Percentiles rank a stretch among this genome's conserved stretches.
phyloP scores from a whole-genome alignment of 2,888 invertebrate genomes.

The Noctua fimbriata region DNA sequence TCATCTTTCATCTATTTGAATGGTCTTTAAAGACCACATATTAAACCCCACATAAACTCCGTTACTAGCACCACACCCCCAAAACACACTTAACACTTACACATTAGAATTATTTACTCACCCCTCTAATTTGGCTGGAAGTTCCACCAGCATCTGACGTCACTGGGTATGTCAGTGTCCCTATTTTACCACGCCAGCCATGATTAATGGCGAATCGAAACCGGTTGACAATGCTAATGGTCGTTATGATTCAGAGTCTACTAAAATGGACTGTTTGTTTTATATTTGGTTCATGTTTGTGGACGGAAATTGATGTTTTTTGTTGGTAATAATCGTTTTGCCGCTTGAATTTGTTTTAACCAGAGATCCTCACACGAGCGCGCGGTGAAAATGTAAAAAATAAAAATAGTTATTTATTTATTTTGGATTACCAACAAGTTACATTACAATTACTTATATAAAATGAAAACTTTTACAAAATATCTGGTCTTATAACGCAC shows the following conservation, averaged over 20 bases:
- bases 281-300: slow-evolving; percentile 19
- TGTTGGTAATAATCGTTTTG: neutral
- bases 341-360: neutral
- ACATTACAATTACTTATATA: too few species aligned
- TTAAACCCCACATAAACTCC: neutral
- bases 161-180: slow-evolving; percentile 49
- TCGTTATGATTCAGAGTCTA: slow-evolving; percentile 43
- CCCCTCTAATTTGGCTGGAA: slow-evolving; percentile 50
- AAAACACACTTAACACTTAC: slow-evolving; percentile 45
- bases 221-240: slow-evolving; percentile 53
- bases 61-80: neutral
- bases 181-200: slow-evolving; percentile 51
- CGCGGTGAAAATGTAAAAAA: too few species aligned
- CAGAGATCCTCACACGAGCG: too few species aligned
- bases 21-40: neutral
- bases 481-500: too few species aligned
- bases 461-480: too few species aligned
- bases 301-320: neutral
- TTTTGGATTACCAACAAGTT: too few species aligned
- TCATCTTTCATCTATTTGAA: neutral
- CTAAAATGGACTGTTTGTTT: slow-evolving; percentile 32
- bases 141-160: slow-evolving; percentile 55
- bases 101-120: slow-evolving; percentile 52
- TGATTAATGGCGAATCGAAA: slow-evolving; percentile 65
- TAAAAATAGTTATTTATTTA: too few species aligned